Percentiles rank a stretch among this genome's conserved stretches.
These are phyloP conservation scores for Laticauda colubrina DNA, from an alignment of 2,113 vertebrate genomes.

Conservation along the genomic window DNA sequence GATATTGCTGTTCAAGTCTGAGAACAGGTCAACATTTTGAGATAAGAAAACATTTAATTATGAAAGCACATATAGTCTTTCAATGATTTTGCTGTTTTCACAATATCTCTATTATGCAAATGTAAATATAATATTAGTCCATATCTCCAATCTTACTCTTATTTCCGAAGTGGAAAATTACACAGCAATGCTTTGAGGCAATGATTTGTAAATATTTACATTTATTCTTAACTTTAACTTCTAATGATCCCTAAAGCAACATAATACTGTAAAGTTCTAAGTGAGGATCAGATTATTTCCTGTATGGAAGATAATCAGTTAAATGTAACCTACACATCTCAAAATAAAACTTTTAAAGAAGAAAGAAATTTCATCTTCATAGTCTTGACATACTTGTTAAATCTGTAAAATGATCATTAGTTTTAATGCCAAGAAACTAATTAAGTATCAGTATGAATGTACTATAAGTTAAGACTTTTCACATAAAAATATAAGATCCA, in stretches of 20 bases:
- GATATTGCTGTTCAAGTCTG: neutral
- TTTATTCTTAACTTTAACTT: constrained; percentile 8
- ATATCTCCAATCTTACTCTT: neutral
- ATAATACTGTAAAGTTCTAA: neutral
- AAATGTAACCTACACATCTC: neutral
- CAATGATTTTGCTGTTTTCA: neutral
- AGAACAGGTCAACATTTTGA: neutral
- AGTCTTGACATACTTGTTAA: neutral
- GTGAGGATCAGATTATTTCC: neutral
- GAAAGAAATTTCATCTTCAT: neutral
- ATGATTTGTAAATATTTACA: constrained; percentile 14
- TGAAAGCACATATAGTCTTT: neutral
- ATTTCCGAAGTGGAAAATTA: constrained; percentile 19
- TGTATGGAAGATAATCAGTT: neutral
- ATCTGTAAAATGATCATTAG: neutral
- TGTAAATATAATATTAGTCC: neutral
- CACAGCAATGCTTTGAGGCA: neutral
- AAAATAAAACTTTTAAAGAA: neutral
- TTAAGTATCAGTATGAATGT: neutral
- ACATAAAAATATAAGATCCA: neutral
- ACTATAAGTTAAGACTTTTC: neutral
- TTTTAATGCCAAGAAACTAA: neutral
- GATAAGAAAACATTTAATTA: neutral
- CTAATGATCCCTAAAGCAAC: neutral
- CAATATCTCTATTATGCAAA: neutral